These are phyloP conservation scores for Pangasius sanitwongsei DNA, from an alignment of 2,797 vertebrate species.

Conservation along the genomic window DNA sequence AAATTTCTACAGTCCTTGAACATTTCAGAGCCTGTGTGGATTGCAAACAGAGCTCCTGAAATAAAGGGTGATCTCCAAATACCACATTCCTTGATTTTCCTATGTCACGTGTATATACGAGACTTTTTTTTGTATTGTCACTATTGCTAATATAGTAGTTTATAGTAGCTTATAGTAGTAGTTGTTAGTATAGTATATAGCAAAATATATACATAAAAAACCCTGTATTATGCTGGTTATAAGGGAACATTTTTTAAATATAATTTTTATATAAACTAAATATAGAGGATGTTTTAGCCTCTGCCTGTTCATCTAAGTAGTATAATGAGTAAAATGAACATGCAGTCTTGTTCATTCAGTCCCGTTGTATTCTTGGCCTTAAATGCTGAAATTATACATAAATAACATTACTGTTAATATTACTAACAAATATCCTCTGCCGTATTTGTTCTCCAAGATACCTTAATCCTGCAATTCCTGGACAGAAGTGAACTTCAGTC, in stretches of 20 bases:
- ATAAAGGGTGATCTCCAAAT: conserved; percentile 66
- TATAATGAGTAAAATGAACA: background rate
- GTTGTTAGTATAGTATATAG: no score
- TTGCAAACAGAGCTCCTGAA: conserved; percentile 62
- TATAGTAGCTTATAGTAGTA: no score
- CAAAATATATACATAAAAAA: background rate
- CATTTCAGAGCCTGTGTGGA: conserved; percentile 76
- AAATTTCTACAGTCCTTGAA: conserved; percentile 73
- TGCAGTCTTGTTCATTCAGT: no score
- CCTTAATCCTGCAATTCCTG: conserved; percentile 70
- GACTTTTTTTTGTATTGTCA: background rate
- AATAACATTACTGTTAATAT: background rate
- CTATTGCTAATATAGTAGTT: background rate
- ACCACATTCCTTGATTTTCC: conserved; percentile 9
- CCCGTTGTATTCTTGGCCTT: background rate
- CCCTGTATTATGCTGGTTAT: background rate
- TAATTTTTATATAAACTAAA: background rate
- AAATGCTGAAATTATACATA: background rate
- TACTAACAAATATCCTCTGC: conserved; percentile 13
- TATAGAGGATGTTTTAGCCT: background rate
- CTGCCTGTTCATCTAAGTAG: background rate
- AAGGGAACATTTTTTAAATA: background rate
- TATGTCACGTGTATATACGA: no score
- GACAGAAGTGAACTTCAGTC: conserved; percentile 63
- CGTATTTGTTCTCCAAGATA: conserved; percentile 44